A percentile compares a stretch with the other conserved stretches of the same genome.
These are phyloP conservation scores for Siphamia tubifer DNA, from an alignment of 2,113 vertebrate genomes.

Conservation along the genomic window DNA sequence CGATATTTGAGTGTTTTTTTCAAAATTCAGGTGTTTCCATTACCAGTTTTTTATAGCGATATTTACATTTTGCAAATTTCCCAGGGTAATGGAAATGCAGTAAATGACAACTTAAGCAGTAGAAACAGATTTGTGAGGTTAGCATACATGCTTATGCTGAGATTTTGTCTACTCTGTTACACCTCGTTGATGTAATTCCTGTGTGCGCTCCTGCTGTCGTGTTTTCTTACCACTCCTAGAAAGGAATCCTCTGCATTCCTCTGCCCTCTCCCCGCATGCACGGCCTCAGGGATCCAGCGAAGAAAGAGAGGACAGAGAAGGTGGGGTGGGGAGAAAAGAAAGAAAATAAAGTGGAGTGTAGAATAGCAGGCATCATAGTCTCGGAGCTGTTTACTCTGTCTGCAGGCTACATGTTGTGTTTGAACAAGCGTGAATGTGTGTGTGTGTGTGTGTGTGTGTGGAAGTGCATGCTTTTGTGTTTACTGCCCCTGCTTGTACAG, in stretches of 20 bases:
- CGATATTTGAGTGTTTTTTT: too few relatives aligned
- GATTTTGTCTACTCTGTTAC: background rate
- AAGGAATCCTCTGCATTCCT: constrained; percentile 25
- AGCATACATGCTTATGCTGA: background rate
- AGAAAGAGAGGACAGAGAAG: constrained; percentile 5
- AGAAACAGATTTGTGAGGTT: background rate
- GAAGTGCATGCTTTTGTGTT: constrained; percentile 18
- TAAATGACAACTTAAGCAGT: background rate
- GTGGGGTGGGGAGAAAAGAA: background rate
- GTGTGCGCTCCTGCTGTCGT: constrained; percentile 3
- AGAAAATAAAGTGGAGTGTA: constrained; percentile 2
- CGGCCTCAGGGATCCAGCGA: constrained; percentile 16
- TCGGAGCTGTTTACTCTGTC: constrained; percentile 56
- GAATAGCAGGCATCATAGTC: constrained; percentile 38
- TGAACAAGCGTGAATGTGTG: constrained; percentile 29
- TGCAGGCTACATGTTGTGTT: constrained; percentile 48
- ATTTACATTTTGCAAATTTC: too few relatives aligned
- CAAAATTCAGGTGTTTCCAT: too few relatives aligned
- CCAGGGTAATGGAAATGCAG: too few relatives aligned
- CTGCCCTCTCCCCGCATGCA: constrained; percentile 27
- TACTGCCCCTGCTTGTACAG: constrained; percentile 25
- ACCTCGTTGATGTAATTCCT: background rate
- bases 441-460: background rate
- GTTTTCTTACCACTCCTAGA: constrained; percentile 13
- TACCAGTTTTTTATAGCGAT: too few relatives aligned